Conservation (phyloP, 2,797 vertebrate genomes). For the Aplochiton taeniatus region DNA sequence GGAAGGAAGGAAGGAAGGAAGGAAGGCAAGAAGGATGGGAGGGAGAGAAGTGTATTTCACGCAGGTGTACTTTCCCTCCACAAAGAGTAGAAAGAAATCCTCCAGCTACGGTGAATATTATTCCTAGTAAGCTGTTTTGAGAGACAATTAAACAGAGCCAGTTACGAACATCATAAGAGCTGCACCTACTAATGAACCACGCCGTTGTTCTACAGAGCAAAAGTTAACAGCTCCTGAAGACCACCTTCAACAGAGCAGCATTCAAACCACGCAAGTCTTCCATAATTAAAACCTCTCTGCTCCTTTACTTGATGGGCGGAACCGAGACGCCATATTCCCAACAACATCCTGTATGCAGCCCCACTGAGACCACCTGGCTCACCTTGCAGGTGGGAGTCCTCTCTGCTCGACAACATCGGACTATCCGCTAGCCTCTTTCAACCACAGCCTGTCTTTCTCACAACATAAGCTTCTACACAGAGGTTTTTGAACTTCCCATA, state of each 20-base stretch:
- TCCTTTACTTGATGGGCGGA: constrained; percentile 23
- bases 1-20: constrained; percentile 8
- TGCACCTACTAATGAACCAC: too few relatives aligned
- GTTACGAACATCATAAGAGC: too few relatives aligned
- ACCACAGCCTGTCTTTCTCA: neutral
- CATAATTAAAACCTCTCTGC: constrained; percentile 31
- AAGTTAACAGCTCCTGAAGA: neutral
- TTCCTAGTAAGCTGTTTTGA: too few relatives aligned
- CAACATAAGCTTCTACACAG: neutral
- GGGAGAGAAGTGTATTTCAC: constrained; percentile 7
- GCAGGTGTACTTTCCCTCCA: constrained; percentile 31
- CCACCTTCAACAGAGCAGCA: constrained; percentile 1
- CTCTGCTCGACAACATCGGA: neutral
- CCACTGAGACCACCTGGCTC: constrained; percentile 30
- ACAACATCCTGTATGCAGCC: constrained; percentile 25
- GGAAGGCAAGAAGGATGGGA: constrained; percentile 3
- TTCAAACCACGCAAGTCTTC: constrained; percentile 20
- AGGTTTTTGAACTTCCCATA: neutral
- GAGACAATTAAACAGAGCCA: too few relatives aligned
- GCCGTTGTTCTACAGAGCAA: too few relatives aligned
- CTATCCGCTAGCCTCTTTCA: neutral
- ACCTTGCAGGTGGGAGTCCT: neutral
- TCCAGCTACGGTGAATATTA: too few relatives aligned
- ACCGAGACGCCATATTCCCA: constrained; percentile 38
- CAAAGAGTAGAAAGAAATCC: constrained; percentile 3